Evolutionary conservation across 2,888 invertebrate genomes (phyloP), one percentile per base, ranked within the genome.

Genomic region (Orchestes rusci): DNA sequence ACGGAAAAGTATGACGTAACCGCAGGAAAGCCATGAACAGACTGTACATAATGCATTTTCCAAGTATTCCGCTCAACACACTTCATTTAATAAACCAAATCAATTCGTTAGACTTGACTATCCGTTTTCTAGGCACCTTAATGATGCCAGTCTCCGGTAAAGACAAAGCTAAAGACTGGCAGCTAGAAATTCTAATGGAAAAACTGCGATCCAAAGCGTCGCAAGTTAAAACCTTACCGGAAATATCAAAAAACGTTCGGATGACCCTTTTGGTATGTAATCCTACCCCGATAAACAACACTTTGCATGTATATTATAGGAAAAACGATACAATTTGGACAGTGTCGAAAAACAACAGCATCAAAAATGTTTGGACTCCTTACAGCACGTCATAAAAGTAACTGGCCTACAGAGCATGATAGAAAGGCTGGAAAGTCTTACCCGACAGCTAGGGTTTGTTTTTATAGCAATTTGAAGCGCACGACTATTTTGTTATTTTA

Each of bases 301-400:
- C n/a, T n/a, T n/a, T n/a, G n/a, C n/a, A n/a, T n/a, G n/a, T n/a
- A 3, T 37, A 12, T 44, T 37, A 20, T 63, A 89, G 88, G 94
- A 94, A 61, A 92, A 94, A 66, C 75, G 91, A 50, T 90, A 88
- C 71, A 84, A 87, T 3, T 73, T 91, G 40, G 94, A 95, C 61
- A 82, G 80, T 57, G 78, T 82, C 28, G 93, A 93, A 63, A 82
- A 89, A 60, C 77, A 79, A 59, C 87, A 88, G 58, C 74, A 94
- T 48, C 92, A 93, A 66, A 86, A 87, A 70, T 92, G 91, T 66
- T 71, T 95, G 52, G 94, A 95, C 64, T 87, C 87, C 45, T 73
- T 95, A 56, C 94, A 94, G 62, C 88, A 92, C 68, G 91, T 90
- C 49, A 93, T 95, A 54, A 92, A 91, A 76, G 90, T 94, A 2